Evolutionary conservation across 2,888 invertebrate genomes (phyloP), one percentile per base, ranked within the genome.

Genomic region (Troilus luridus): DNA sequence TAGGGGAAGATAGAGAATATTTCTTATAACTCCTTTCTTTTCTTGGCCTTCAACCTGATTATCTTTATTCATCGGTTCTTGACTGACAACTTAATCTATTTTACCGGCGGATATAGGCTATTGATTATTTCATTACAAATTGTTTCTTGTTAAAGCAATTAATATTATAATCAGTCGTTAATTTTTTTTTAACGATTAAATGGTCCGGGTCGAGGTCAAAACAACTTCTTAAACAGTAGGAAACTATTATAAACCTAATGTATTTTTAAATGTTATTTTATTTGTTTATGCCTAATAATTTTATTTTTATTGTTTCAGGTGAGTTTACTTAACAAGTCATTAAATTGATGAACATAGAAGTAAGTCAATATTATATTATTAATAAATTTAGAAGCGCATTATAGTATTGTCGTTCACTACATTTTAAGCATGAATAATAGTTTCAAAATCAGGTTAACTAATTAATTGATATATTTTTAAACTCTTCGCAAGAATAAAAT

Each of bases 251-350:
- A 41, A 41, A 41, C 41, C 41, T 41, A 41, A 41, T 41, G 1
- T 41, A 41, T 41, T 41, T 41, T 41, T 41, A 41, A 59, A 1
- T 59, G 10, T 59, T 14, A 62, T 21, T 8, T 62, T 62, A 21
- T 60, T 12, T 14, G 10, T 60, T 12, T 8, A 60, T 21, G 5
- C 0, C 9, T 41, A 24, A 14, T 41, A 27, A 77, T 77, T 77
- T 27, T 27, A 41, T 77, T 24, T 77, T 77, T 0, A 41, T 77
- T 77, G 72, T 77, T 77, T 77, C 72, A 77, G 72, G 72, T 77
- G 41, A 77, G 72, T 77, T 77, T 0, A 19, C 19, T 27, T 17
- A 9, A 0, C 72, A 41, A 5, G 17, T 67, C 67, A 41, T 41
- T 17, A 19, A 41, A 41, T 19, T 77, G 72, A 77, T 41, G 12